Conservation (phyloP, 2,888 invertebrate species). For the Hemaris fuciformis region DNA sequence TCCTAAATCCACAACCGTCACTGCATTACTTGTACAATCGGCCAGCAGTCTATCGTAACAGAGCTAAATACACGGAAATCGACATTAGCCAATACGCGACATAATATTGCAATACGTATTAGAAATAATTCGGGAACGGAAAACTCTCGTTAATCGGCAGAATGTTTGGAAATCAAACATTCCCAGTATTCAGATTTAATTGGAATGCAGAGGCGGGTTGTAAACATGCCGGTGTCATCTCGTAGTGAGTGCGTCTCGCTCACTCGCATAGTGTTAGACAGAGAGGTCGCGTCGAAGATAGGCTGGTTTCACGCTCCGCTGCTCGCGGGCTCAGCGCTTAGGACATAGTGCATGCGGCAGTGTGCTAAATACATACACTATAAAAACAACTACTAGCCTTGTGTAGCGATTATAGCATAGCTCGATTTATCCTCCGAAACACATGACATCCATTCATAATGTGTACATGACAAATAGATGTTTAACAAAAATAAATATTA, state of each 20-base stretch:
- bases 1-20: no score
- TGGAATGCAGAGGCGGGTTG: not conserved
- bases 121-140: not conserved
- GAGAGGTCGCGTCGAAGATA: not conserved
- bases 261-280: not conserved
- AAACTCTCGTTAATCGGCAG: not conserved
- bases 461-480: not conserved
- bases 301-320: constrained; percentile 3
- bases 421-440: no score
- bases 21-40: no score
- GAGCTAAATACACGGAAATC: not conserved
- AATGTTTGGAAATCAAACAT: not conserved
- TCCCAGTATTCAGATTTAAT: not conserved
- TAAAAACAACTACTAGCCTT: not conserved
- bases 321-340: not conserved
- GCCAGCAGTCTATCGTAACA: no score
- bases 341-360: not conserved
- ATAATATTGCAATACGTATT: not conserved
- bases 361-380: not conserved
- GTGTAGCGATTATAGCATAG: no score
- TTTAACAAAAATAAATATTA: not conserved
- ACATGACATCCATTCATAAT: not conserved
- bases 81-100: not conserved
- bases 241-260: not conserved
- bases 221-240: not conserved